Percentiles rank a stretch among this genome's conserved stretches.
Conservation (phyloP, 2,113 vertebrate genomes). For the Osmerus eperlanus region DNA sequence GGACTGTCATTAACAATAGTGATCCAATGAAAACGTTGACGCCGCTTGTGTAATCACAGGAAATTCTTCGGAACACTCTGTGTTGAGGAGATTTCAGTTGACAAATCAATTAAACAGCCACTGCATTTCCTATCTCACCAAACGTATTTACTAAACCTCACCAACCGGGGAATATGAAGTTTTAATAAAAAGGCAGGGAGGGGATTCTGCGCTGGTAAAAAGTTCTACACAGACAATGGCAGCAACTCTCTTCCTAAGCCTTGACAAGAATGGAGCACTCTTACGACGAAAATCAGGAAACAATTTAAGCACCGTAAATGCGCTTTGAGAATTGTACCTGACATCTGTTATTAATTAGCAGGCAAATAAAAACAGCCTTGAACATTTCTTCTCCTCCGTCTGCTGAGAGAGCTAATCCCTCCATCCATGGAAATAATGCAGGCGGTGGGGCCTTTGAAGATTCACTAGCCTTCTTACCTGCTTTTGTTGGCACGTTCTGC, state of each 20-base stretch:
- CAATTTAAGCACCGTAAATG: conserved; percentile 34
- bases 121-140: conserved; percentile 2
- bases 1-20: background rate
- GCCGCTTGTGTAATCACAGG: background rate
- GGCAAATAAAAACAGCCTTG: conserved; percentile 17
- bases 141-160: conserved; percentile 3
- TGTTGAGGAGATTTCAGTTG: conserved; percentile 25
- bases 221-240: background rate
- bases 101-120: conserved; percentile 35
- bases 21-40: background rate
- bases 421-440: conserved; percentile 17
- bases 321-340: conserved; percentile 38
- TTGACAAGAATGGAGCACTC: conserved; percentile 1
- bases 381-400: conserved; percentile 14
- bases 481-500: conserved; percentile 18
- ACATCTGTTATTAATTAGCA: conserved; percentile 45
- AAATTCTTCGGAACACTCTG: conserved; percentile 12
- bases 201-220: background rate
- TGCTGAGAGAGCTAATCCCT: conserved; percentile 18
- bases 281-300: conserved; percentile 16
- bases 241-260: background rate
- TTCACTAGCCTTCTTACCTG: conserved; percentile 25
- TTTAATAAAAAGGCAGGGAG: conserved; percentile 11
- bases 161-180: conserved; percentile 21
- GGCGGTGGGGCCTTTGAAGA: conserved; percentile 23